Evolutionary conservation across 1,140 invertebrate species (phyloP).

Genomic region (Atta texana): DNA sequence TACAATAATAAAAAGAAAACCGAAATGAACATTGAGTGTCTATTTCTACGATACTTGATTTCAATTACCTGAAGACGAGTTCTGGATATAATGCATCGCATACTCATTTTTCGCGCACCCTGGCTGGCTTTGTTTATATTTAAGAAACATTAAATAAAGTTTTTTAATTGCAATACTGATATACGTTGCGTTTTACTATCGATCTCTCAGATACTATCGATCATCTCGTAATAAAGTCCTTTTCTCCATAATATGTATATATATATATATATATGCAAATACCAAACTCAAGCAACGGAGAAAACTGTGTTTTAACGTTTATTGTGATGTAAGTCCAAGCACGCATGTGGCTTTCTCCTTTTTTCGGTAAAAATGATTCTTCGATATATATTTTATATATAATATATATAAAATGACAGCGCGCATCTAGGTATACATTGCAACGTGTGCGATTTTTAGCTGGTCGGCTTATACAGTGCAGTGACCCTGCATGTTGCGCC

Average conservation of each 20-base stretch:
- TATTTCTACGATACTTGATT: no score
- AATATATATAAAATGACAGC: slow-evolving; percentile 58
- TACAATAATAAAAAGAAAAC: no score
- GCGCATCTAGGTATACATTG: slow-evolving; percentile 55
- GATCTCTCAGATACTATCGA: no score
- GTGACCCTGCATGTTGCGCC: slow-evolving; percentile 52
- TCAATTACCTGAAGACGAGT: no score
- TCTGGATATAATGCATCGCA: no score
- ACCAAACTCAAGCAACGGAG: slow-evolving; percentile 2
- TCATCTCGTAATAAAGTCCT: no score
- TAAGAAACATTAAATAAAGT: no score
- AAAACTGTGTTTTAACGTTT: slow-evolving; percentile 3
- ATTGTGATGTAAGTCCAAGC: slow-evolving; percentile 7
- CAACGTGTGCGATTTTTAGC: slow-evolving; percentile 69
- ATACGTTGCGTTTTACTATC: no score
- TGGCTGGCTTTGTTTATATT: no score
- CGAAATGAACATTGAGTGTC: no score
- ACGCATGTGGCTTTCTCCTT: slow-evolving; percentile 52
- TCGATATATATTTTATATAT: slow-evolving; percentile 46
- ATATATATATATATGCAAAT: neutral
- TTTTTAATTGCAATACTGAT: no score
- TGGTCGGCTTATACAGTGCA: slow-evolving; percentile 71
- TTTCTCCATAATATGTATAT: neutral
- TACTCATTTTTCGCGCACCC: no score
- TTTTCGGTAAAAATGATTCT: slow-evolving; percentile 67